These are phyloP conservation scores for Pelochelys cantorii DNA, from an alignment of 2,797 vertebrate genomes.

Conservation along the genomic window DNA sequence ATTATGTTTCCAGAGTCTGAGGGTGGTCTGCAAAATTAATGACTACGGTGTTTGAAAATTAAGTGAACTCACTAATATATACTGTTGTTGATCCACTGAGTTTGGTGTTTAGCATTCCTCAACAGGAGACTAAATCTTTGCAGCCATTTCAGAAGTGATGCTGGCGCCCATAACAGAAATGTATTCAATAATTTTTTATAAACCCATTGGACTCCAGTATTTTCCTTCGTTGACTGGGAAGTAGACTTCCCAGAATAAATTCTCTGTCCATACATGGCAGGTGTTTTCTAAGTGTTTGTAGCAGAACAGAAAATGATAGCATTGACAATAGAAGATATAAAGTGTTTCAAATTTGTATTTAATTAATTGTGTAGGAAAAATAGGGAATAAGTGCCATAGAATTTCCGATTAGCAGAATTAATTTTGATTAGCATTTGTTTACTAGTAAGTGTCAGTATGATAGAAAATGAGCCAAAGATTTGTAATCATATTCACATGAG, in stretches of 20 bases:
- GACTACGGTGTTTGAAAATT: constrained; percentile 82
- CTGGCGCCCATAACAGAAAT: constrained; percentile 81
- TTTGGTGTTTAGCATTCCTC: constrained; percentile 86
- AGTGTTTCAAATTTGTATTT: neutral
- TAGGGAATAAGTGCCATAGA: neutral
- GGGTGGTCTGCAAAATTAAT: constrained; percentile 86
- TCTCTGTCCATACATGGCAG: neutral
- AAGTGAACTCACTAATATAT: constrained; percentile 84
- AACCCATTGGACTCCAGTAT: constrained; percentile 41
- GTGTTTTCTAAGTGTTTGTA: constrained; percentile 22
- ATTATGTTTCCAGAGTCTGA: constrained; percentile 79
- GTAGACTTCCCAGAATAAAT: constrained; percentile 22
- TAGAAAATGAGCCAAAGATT: neutral
- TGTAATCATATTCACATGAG: neutral
- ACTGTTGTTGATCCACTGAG: constrained; percentile 81
- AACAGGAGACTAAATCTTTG: constrained; percentile 83
- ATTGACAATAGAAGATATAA: neutral
- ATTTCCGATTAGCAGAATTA: neutral
- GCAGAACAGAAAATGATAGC: neutral
- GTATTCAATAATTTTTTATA: constrained; percentile 75
- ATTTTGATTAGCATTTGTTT: constrained; percentile 15
- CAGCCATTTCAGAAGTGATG: constrained; percentile 80
- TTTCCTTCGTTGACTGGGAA: constrained; percentile 19
- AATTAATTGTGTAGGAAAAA: neutral
- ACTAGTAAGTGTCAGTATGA: neutral